phyloP scores from a whole-genome alignment of 2,113 vertebrate species.

The Cervus canadensis region DNA sequence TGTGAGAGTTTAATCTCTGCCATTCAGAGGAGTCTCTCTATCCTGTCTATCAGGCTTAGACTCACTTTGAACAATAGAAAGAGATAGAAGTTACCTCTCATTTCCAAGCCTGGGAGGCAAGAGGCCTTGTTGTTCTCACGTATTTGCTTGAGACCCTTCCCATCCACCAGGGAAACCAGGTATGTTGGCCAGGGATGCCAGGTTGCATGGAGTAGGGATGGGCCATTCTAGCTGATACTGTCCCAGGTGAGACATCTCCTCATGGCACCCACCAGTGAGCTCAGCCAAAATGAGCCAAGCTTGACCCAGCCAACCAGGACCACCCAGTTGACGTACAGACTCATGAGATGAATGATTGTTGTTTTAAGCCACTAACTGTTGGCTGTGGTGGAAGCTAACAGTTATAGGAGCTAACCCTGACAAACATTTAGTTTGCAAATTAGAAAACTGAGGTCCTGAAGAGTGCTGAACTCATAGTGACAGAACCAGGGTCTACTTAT shows the following conservation, averaged over 20 bases:
- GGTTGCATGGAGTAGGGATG: rapidly evolving
- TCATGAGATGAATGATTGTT: neutral
- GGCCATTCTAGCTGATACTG: neutral
- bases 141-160: neutral
- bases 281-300: neutral
- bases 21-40: neutral
- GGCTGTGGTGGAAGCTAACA: neutral
- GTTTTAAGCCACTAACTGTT: neutral
- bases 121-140: neutral
- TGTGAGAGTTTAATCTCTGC: neutral
- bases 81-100: neutral
- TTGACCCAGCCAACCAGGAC: neutral
- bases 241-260: neutral
- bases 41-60: neutral
- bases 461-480: neutral
- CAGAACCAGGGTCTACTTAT: neutral
- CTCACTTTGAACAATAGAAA: neutral
- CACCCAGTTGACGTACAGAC: neutral
- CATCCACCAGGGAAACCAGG: neutral
- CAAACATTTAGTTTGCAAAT: neutral
- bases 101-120: neutral
- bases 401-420: rapidly evolving
- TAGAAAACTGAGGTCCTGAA: neutral
- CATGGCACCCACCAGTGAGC: too few species aligned
- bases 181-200: neutral